Base-by-base conservation (phyloP, 1,140 invertebrate genomes). In the Sinella curviseta region DNA sequence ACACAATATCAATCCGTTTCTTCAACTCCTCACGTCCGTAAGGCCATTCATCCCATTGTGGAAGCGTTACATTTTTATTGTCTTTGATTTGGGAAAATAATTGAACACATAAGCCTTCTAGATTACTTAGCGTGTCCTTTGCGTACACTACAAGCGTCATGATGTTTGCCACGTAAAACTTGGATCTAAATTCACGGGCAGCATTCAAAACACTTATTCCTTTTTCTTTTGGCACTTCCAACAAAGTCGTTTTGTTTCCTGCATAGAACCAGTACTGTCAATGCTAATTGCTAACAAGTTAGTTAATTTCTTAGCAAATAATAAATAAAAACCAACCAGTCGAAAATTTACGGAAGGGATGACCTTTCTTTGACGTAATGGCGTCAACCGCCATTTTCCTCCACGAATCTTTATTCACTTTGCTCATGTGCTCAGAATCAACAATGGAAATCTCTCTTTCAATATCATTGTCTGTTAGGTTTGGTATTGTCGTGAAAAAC, bases 341-440 rank as follows among this genome's bases (percentile, higher is more conserved):
- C 65, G 94, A 94, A 89, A 98, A 99, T 88, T 97, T 97, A 80
- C 91, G 92, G 86, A 91, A 98, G 0, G 94, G 91, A 90, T 98
- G 97, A 54, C 88, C 87, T 0, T 91, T 88, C 82, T 93, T 90
- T 0, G 92, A 90, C 0, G 93, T 91, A 76, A 92, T 92, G 84
- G 94, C 94, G 82, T 97, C 94, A 3, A 99, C 87, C 87, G 97
- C 95, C 86, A 92, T 90, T 17, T 95, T 86, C 65, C 97, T 88
- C 96, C 96, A 97, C 0, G 89, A 87, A 88, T 99, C 96, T 83
- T 90, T 94, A 0, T 92, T 91, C 14, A 95, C 84, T 89, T 99
- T 99, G 87, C 98, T 98, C 84, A 96, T 93, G 86, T 98, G 94
- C 85, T 99, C 97, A 0, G 94, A 97, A 88, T 99, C 91, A 0